Conservation (phyloP, 2,888 invertebrate genomes). For the Brassicogethes aeneus region DNA sequence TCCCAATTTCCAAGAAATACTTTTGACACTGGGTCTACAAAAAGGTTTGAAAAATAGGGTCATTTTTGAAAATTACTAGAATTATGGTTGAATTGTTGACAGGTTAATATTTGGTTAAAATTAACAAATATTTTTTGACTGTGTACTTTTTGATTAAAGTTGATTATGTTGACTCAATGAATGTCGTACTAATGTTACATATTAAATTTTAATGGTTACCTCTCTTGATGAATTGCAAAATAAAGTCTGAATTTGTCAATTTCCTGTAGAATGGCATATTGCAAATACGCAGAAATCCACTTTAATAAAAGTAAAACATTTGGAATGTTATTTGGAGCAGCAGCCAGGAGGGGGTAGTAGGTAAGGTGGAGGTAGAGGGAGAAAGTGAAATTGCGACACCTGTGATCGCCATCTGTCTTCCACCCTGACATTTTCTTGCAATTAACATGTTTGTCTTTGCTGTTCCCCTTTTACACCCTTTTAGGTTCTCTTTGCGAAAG, state of each 20-base stretch:
- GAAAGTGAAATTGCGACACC: slow-evolving; percentile 27
- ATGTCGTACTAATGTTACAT: too few relatives aligned
- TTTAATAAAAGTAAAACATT: slow-evolving; percentile 1
- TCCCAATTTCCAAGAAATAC: too few relatives aligned
- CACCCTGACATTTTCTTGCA: slow-evolving; percentile 31
- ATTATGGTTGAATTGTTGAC: too few relatives aligned
- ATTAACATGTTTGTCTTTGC: slow-evolving; percentile 34
- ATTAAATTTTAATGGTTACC: too few relatives aligned
- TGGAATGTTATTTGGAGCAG: background rate
- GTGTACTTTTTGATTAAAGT: too few relatives aligned
- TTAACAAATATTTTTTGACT: too few relatives aligned
- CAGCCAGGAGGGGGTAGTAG: slow-evolving; percentile 1
- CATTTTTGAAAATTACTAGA: too few relatives aligned
- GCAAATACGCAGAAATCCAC: background rate
- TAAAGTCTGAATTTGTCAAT: background rate
- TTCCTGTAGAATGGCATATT: background rate
- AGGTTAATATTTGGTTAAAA: too few relatives aligned
- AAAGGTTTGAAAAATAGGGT: too few relatives aligned
- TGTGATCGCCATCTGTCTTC: slow-evolving; percentile 35
- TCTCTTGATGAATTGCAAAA: too few relatives aligned
- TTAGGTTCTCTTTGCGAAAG: slow-evolving; percentile 4
- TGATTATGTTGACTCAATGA: too few relatives aligned
- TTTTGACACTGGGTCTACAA: too few relatives aligned
- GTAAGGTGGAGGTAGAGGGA: slow-evolving; percentile 14
- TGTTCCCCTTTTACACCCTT: slow-evolving; percentile 17